Conservation (phyloP, 2,888 invertebrate genomes). For the Drosophila lacicola region DNA sequence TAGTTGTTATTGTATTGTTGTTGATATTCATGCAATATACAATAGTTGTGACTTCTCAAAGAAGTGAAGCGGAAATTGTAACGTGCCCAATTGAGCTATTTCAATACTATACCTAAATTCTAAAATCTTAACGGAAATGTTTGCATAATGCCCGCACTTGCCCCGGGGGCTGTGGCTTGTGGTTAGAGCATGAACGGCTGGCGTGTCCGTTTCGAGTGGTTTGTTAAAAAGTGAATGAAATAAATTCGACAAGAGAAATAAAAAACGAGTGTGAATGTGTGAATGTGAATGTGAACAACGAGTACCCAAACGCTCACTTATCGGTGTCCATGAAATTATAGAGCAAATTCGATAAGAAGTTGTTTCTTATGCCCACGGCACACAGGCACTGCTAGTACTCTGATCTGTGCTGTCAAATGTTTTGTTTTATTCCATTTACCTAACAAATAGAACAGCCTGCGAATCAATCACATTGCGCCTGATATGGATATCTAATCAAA, state of each 20-base stretch:
- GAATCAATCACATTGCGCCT: slow-evolving; percentile 68
- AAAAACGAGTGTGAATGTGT: neutral
- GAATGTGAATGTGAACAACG: slow-evolving; percentile 12
- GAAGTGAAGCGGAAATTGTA: slow-evolving; percentile 57
- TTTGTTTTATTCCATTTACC: slow-evolving; percentile 22
- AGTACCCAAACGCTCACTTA: slow-evolving; percentile 32
- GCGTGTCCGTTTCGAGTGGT: slow-evolving; percentile 41
- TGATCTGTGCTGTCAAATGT: slow-evolving; percentile 49
- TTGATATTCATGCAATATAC: slow-evolving; percentile 4
- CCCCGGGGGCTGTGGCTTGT: neutral
- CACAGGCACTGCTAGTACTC: slow-evolving; percentile 19
- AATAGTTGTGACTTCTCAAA: slow-evolving; percentile 4
- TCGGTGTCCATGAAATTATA: slow-evolving; percentile 57
- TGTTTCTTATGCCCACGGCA: slow-evolving; percentile 17
- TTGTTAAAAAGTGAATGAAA: slow-evolving; percentile 33
- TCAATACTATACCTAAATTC: neutral
- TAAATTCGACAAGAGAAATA: slow-evolving; percentile 22
- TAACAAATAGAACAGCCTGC: slow-evolving; percentile 34
- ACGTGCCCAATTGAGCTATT: slow-evolving; percentile 48
- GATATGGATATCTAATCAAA: slow-evolving; percentile 73
- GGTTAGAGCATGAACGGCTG: slow-evolving; percentile 11
- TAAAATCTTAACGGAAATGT: slow-evolving; percentile 18
- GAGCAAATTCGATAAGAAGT: slow-evolving; percentile 59
- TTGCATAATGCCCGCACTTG: slow-evolving; percentile 30
- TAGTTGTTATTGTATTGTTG: slow-evolving; percentile 7